A percentile compares a stretch with the other conserved stretches of the same genome.
Evolutionary conservation across 2,797 vertebrate species (phyloP).

Genomic region (Typhlichthys eigenmanni): DNA sequence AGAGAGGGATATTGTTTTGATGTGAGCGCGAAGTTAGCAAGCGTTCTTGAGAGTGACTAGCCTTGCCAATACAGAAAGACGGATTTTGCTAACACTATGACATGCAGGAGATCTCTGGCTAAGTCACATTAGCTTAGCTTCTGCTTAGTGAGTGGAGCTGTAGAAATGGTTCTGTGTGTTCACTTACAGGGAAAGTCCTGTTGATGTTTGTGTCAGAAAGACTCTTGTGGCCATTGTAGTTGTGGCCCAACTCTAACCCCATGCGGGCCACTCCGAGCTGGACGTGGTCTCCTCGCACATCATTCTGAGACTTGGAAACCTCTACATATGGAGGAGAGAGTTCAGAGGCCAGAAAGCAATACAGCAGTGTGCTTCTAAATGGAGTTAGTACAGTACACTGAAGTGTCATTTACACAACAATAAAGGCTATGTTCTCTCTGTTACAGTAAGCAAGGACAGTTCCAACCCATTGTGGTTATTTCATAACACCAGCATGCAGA

Average conservation of each 20-base stretch:
- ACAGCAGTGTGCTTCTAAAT: neutral
- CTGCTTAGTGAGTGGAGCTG: too few species aligned
- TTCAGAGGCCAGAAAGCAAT: neutral
- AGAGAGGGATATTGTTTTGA: too few species aligned
- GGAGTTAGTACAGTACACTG: too few species aligned
- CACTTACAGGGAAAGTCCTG: constrained; percentile 48
- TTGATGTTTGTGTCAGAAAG: constrained; percentile 87
- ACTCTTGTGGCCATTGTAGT: constrained; percentile 76
- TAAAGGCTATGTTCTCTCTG: too few species aligned
- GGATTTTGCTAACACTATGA: neutral
- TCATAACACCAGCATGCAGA: too few species aligned
- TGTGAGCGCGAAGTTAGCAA: too few species aligned
- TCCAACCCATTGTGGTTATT: too few species aligned
- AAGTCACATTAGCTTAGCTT: too few species aligned
- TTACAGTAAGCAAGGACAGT: too few species aligned
- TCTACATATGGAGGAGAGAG: constrained; percentile 67
- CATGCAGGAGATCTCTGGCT: too few species aligned
- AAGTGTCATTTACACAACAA: too few species aligned
- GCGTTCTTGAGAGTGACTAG: too few species aligned
- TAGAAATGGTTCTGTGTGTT: neutral
- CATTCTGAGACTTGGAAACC: constrained; percentile 88
- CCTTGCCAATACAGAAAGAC: neutral
- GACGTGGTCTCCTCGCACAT: constrained; percentile 75
- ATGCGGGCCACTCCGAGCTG: constrained; percentile 66
- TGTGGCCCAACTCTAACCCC: constrained; percentile 17